Percentiles rank a stretch among this genome's conserved stretches.
Conservation (phyloP, 2,888 invertebrate species). For the Ornithoptera priamus region DNA sequence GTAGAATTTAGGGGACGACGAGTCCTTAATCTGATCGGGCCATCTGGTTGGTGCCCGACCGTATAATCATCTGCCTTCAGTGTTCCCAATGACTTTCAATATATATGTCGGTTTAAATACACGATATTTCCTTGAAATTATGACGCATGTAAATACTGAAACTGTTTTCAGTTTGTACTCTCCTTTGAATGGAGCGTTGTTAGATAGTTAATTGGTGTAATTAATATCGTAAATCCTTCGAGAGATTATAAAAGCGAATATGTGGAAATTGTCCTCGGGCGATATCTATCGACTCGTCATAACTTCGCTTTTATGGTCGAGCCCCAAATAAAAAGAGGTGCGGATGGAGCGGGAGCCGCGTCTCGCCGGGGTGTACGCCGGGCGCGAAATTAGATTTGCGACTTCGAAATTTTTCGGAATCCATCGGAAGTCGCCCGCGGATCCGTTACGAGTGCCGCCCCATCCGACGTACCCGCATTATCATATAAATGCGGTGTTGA, state of each 20-base stretch:
- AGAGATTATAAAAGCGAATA: conserved; percentile 5
- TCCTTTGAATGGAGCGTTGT: not conserved
- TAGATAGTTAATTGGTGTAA: not conserved
- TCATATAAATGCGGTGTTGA: conserved; percentile 58
- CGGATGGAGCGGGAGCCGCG: conserved; percentile 46
- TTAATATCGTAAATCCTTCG: not conserved
- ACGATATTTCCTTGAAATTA: too few species aligned
- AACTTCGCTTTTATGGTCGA: conserved; percentile 22
- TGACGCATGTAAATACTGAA: too few species aligned
- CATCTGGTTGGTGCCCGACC: too few species aligned
- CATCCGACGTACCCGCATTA: conserved; percentile 48
- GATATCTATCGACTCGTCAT: conserved; percentile 5
- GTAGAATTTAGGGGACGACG: too few species aligned
- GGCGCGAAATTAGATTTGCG: conserved; percentile 75
- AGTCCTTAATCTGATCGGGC: too few species aligned
- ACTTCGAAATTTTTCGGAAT: conserved; percentile 72
- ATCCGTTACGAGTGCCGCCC: conserved; percentile 63
- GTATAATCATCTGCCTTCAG: too few species aligned
- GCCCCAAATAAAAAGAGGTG: conserved; percentile 37
- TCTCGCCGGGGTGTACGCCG: conserved; percentile 59
- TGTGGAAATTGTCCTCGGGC: conserved; percentile 17
- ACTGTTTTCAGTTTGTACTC: too few species aligned
- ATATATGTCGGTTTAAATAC: too few species aligned
- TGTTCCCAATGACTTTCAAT: too few species aligned
- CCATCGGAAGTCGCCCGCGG: conserved; percentile 57